Conservation (phyloP, 2,113 vertebrate genomes). For the Heterochromis multidens region DNA sequence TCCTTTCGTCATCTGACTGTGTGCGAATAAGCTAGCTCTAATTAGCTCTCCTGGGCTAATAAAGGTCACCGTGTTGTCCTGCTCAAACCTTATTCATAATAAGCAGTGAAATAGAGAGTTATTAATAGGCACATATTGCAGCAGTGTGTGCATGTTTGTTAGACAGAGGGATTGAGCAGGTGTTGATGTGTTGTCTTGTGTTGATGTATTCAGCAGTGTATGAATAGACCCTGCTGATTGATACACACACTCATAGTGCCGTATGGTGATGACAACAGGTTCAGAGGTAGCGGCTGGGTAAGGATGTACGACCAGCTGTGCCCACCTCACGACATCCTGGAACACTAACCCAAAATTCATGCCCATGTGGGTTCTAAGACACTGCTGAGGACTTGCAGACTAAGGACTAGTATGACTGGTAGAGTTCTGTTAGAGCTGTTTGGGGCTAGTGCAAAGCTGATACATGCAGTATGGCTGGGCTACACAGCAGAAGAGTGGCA, state of each 20-base stretch:
- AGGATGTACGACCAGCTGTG: background rate
- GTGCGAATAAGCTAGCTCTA: background rate
- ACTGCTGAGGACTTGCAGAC: background rate
- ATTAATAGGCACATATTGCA: constrained; percentile 39
- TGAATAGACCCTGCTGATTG: constrained; percentile 53
- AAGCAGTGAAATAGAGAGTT: constrained; percentile 21
- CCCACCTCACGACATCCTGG: background rate
- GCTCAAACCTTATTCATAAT: constrained; percentile 13
- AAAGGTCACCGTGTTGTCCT: constrained; percentile 32
- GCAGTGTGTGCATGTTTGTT: background rate
- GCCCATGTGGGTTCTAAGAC: background rate
- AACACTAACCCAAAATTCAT: background rate
- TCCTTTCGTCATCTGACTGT: background rate
- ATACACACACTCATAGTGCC: constrained; percentile 2
- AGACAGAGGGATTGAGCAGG: constrained; percentile 7
- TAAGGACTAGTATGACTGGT: background rate
- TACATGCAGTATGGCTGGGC: background rate
- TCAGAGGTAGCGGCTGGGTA: background rate
- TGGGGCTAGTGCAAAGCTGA: background rate
- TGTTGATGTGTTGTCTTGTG: constrained; percentile 31
- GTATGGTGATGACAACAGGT: constrained; percentile 7
- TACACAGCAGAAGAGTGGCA: background rate
- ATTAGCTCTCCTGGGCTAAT: constrained; percentile 37
- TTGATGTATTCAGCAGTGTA: constrained; percentile 34
- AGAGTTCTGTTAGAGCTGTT: background rate